Conservation (phyloP, 2,113 vertebrate genomes). For the Probosciger aterrimus region DNA sequence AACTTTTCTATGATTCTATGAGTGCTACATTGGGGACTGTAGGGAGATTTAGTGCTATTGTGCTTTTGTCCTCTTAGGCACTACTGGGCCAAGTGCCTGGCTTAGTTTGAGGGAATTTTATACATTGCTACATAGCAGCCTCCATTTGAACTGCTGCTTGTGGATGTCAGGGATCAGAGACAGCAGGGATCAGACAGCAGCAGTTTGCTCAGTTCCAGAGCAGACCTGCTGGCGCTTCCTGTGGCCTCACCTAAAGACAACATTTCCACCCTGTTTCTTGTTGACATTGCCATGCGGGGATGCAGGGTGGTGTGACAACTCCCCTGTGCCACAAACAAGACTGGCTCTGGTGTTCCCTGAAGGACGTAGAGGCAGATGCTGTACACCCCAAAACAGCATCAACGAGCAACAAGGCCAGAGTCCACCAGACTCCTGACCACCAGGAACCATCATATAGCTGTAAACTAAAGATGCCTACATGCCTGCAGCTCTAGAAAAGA, state of each 20-base stretch:
- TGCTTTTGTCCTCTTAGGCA: not conserved
- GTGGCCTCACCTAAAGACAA: not conserved
- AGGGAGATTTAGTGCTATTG: not conserved
- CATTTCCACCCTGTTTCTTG: not conserved
- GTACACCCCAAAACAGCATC: rapidly evolving
- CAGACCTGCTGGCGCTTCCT: not conserved
- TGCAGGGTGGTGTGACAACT: not conserved
- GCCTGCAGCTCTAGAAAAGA: not conserved
- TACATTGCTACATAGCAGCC: not conserved
- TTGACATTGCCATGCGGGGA: not conserved
- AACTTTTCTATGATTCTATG: not conserved
- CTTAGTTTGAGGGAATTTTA: not conserved
- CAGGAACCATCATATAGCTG: not conserved
- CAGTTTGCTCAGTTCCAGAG: not conserved
- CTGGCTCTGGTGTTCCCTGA: not conserved
- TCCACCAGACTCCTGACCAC: not conserved
- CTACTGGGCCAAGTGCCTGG: not conserved
- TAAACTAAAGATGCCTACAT: not conserved
- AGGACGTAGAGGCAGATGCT: not conserved
- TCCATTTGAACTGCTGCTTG: not conserved
- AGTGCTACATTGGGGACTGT: too few species aligned
- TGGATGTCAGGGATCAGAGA: not conserved
- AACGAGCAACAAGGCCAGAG: not conserved
- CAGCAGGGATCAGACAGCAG: not conserved
- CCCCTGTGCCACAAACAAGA: not conserved